Percentiles rank a stretch among this genome's conserved stretches.
Evolutionary conservation across 2,113 vertebrate species (phyloP).

Genomic region (Argyrosomus japonicus): DNA sequence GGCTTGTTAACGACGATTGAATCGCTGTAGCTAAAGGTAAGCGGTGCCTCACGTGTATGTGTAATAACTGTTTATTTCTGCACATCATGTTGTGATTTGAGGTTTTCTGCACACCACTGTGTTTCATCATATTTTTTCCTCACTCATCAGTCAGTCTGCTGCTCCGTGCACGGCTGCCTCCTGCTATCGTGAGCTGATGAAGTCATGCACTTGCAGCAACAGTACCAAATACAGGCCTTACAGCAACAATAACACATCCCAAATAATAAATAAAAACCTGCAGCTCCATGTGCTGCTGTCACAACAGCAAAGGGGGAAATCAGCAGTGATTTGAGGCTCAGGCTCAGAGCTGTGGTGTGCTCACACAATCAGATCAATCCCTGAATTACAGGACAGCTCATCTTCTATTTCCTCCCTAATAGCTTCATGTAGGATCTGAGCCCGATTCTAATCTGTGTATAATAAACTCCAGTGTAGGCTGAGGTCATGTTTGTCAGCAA

Average conservation of each 20-base stretch:
- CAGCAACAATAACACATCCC: slow-evolving; percentile 9
- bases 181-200: slow-evolving; percentile 6
- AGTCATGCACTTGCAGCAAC: slow-evolving; percentile 13
- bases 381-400: slow-evolving; percentile 49
- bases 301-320: not conserved
- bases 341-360: slow-evolving; percentile 20
- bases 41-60: not conserved
- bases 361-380: slow-evolving; percentile 31
- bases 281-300: not conserved
- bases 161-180: not conserved
- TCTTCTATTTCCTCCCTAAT: slow-evolving; percentile 51
- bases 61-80: not conserved
- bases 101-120: not conserved
- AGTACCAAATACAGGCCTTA: slow-evolving; percentile 12
- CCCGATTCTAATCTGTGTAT: slow-evolving; percentile 4
- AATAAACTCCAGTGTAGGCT: not conserved
- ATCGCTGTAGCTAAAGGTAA: slow-evolving; percentile 45
- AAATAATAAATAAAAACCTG: not conserved
- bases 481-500: not conserved
- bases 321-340: not conserved
- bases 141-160: not conserved
- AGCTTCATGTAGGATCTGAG: slow-evolving; percentile 22
- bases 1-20: not conserved
- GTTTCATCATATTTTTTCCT: not conserved
- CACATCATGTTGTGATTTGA: not conserved